Conservation (phyloP, 2,113 vertebrate species). For the Blennius ocellaris region DNA sequence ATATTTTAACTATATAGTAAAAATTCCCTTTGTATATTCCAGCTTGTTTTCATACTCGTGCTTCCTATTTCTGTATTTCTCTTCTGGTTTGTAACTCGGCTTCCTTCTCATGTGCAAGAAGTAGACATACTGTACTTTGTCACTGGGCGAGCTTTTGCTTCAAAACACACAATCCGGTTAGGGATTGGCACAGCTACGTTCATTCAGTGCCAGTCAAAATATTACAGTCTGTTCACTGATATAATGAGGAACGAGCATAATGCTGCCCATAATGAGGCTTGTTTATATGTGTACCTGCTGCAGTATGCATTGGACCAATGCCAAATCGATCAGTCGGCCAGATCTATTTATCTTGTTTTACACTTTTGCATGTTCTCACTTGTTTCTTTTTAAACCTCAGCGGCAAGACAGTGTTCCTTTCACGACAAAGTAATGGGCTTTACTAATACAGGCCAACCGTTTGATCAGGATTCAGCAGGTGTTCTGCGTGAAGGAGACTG, state of each 20-base stretch:
- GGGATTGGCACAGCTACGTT: constrained; percentile 65
- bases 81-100: constrained; percentile 6
- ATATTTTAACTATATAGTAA: constrained; percentile 44
- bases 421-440: constrained; percentile 57
- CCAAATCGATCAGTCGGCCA: constrained; percentile 37
- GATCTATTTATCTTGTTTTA: constrained; percentile 44
- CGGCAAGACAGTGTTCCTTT: constrained; percentile 35
- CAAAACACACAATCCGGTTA: constrained; percentile 82
- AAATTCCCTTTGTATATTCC: constrained; percentile 27
- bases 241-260: constrained; percentile 56
- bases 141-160: constrained; percentile 71
- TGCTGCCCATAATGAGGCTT: constrained; percentile 52
- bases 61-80: constrained; percentile 11
- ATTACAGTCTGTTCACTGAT: constrained; percentile 67
- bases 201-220: constrained; percentile 72
- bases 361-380: not conserved
- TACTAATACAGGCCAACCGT: constrained; percentile 60
- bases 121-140: constrained; percentile 62
- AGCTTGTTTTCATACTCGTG: constrained; percentile 26
- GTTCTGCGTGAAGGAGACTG: constrained; percentile 59
- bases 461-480: constrained; percentile 80
- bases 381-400: constrained; percentile 38
- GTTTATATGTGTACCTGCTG: constrained; percentile 49
- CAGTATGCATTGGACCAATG: constrained; percentile 42
- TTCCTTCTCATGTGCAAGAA: constrained; percentile 32